phyloP scores from a whole-genome alignment of 1,140 invertebrate species.

The Bombus impatiens region DNA sequence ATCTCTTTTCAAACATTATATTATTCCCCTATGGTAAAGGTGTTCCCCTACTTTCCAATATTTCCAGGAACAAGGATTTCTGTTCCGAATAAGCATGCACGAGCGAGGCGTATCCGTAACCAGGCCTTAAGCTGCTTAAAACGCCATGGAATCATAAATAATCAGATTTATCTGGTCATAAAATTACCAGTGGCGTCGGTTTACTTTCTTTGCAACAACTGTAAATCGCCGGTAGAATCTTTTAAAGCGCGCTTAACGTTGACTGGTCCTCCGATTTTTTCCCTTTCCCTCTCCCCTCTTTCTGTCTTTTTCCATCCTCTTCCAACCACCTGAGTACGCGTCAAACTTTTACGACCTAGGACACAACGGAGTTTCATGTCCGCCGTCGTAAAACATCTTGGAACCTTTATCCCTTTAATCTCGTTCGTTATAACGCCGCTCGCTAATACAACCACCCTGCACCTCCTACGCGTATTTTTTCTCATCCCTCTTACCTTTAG shows the following conservation, averaged over 20 bases:
- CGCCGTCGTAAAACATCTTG: slow-evolving; percentile 58
- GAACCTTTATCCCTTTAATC: slow-evolving; percentile 61
- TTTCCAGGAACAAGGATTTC: slow-evolving; percentile 30
- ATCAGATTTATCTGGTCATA: slow-evolving; percentile 44
- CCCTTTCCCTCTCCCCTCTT: not conserved
- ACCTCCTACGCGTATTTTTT: not conserved
- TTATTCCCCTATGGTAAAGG: too few species aligned
- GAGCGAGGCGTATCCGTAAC: slow-evolving; percentile 13
- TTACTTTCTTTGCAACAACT: slow-evolving; percentile 38
- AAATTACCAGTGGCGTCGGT: slow-evolving; percentile 32
- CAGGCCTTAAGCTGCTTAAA: slow-evolving; percentile 29
- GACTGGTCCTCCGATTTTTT: not conserved
- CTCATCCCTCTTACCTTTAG: slow-evolving; percentile 34
- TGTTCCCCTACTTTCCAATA: not conserved
- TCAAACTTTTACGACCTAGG: slow-evolving; percentile 64
- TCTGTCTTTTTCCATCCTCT: not conserved
- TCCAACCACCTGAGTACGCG: slow-evolving; percentile 2
- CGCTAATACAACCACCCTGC: slow-evolving; percentile 58
- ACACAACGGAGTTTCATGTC: slow-evolving; percentile 46
- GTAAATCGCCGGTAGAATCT: slow-evolving; percentile 18
- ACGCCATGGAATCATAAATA: slow-evolving; percentile 38
- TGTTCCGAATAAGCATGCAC: not conserved
- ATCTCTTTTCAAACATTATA: too few species aligned
- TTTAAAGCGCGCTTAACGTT: slow-evolving; percentile 40
- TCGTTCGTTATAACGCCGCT: slow-evolving; percentile 59